phyloP scores from a whole-genome alignment of 2,797 vertebrate species.

The Pampus argenteus region DNA sequence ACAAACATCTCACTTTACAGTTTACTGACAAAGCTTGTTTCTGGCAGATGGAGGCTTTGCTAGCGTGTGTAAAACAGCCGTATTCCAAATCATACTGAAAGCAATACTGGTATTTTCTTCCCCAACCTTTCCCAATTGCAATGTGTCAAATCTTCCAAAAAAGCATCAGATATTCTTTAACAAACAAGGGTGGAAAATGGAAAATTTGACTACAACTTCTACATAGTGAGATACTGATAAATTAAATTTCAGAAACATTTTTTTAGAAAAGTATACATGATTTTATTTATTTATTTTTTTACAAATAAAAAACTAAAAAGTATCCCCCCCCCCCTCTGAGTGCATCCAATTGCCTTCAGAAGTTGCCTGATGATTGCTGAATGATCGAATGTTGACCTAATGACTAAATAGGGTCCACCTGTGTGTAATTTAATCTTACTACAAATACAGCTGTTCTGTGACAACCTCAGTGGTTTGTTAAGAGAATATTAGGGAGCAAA shows the following conservation, averaged over 20 bases:
- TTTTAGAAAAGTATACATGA: no score
- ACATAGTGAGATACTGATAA: constrained; percentile 17
- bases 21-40: constrained; percentile 69
- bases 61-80: constrained; percentile 45
- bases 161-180: constrained; percentile 32
- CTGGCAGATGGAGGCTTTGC: constrained; percentile 53
- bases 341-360: no score
- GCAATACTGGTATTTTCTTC: constrained; percentile 38
- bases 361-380: no score
- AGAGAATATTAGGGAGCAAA: no score
- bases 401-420: no score
- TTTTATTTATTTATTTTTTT: no score
- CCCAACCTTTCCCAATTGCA: constrained; percentile 37
- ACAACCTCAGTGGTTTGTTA: no score
- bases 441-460: no score
- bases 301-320: no score
- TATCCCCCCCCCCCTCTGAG: no score
- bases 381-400: no score
- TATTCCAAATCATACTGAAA: constrained; percentile 54
- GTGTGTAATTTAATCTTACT: no score
- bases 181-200: constrained; percentile 35
- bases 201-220: constrained; percentile 36
- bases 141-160: constrained; percentile 33
- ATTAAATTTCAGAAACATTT: constrained; percentile 13
- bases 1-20: constrained; percentile 74